A percentile compares a stretch with the other conserved stretches of the same genome.
Conservation (phyloP, 2,888 invertebrate genomes). For the Prosapia bicincta region DNA sequence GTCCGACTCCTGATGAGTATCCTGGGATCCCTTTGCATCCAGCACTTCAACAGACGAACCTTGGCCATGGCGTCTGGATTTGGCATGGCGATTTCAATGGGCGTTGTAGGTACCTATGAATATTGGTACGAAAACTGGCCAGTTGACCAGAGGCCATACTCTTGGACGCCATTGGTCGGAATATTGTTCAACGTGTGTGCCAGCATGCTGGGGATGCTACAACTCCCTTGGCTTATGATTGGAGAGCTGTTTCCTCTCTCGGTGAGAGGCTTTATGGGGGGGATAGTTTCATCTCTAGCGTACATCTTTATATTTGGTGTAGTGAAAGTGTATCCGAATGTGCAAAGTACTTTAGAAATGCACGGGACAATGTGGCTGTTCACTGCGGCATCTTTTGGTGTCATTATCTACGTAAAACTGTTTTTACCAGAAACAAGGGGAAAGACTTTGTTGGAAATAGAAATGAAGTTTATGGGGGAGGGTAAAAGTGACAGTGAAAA, state of each 20-base stretch:
- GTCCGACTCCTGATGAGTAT: constrained; percentile 62
- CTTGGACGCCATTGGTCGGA: constrained; percentile 55
- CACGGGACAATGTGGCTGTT: constrained; percentile 64
- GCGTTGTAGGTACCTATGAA: constrained; percentile 43
- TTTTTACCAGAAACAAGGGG: constrained; percentile 68
- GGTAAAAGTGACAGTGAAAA: neutral
- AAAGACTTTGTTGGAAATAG: constrained; percentile 65
- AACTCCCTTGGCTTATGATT: constrained; percentile 71
- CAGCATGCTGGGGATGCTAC: constrained; percentile 70
- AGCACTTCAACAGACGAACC: constrained; percentile 58
- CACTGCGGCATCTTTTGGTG: constrained; percentile 55
- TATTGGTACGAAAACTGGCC: constrained; percentile 38
- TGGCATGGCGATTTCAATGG: constrained; percentile 61
- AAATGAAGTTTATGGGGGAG: constrained; percentile 43
- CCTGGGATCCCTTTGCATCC: constrained; percentile 62
- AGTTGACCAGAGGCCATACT: constrained; percentile 40
- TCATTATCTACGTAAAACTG: constrained; percentile 57
- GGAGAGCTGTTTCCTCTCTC: constrained; percentile 67
- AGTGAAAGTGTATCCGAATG: constrained; percentile 65
- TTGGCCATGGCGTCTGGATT: constrained; percentile 63
- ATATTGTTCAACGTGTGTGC: constrained; percentile 65
- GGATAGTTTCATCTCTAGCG: constrained; percentile 64
- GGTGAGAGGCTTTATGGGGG: constrained; percentile 63
- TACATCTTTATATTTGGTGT: constrained; percentile 66
- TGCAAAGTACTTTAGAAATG: constrained; percentile 45